Base-by-base conservation (phyloP, 2,888 invertebrate genomes). In the Thelaira solivaga region DNA sequence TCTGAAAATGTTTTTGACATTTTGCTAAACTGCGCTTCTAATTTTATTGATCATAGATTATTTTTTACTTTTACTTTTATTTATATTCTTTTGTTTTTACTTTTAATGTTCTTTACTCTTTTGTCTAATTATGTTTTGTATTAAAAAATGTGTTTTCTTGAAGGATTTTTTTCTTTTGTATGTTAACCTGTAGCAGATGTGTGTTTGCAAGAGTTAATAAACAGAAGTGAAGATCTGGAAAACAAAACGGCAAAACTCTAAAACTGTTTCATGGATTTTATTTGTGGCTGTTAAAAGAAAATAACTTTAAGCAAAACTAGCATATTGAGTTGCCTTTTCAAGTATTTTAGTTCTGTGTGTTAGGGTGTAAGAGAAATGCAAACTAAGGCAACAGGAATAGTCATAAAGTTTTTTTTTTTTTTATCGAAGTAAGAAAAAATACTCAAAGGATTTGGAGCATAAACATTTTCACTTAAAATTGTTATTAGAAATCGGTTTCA, bases 301-400 rank as follows among this genome's bases (percentile, higher is more conserved):
- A 65, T 22, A 22, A 13, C 34, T 43, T 43, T 3, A 6, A 47
- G 47, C 4, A 47, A 72, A 55, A 64, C 55, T 73, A n/a, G n/a
- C n/a, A 49, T 49, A 64, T 49, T 41, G 8, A 57, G 47, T 53
- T 65, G 55, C 41, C 31, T 57, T 57, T 55, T 41, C 18, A 49
- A 65, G 47, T 13, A 64, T 64, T 41, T 64, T 64, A 65, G 34
- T 51, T 69, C 47, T 59, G 47, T 68, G 47, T 57, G 55, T 8
- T n/a, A n/a, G n/a, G n/a, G n/a, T n/a, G n/a, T n/a, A n/a, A n/a
- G 55, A 57, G 34, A 57, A 57, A 36, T 26, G n/a, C 29, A 13
- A 31, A 49, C 36, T 49, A 39, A 47, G 36, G 49, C 49, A 36
- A 49, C 39, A 26, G 26, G 31, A 49, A 49, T 34, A 16, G 31